Percentiles rank a stretch among this genome's conserved stretches.
Conservation (phyloP, 2,113 vertebrate species). For the Triplophysa tibetana region DNA sequence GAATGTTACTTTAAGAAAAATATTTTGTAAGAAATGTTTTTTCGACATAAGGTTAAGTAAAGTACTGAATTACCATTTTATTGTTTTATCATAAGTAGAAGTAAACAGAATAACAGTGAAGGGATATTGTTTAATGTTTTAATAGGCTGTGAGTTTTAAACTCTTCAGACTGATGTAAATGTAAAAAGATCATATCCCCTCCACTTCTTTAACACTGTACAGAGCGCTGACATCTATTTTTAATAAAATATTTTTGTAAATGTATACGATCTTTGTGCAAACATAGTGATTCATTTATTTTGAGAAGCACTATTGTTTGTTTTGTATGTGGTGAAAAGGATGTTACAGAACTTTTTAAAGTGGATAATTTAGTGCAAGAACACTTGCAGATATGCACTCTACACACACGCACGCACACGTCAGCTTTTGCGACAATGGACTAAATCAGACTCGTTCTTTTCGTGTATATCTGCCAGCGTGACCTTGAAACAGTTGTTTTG, state of each 20-base stretch:
- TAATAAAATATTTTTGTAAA: constrained; percentile 54
- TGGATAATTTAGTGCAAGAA: no score
- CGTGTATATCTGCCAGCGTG: neutral
- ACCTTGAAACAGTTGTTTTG: neutral
- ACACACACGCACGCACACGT: neutral
- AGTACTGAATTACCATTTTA: constrained; percentile 4
- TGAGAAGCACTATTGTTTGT: neutral
- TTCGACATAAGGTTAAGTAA: no score
- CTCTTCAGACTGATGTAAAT: constrained; percentile 32
- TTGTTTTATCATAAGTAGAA: neutral
- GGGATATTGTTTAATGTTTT: constrained; percentile 16
- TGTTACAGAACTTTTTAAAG: neutral
- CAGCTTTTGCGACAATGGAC: neutral
- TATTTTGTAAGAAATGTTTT: no score
- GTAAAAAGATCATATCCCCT: constrained; percentile 17
- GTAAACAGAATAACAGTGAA: neutral
- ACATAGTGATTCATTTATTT: neutral
- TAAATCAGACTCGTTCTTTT: neutral
- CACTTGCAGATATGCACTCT: no score
- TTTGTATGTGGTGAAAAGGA: neutral
- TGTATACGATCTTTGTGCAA: constrained; percentile 12
- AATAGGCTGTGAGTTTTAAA: neutral
- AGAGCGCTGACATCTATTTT: constrained; percentile 47
- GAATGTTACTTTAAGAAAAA: no score
- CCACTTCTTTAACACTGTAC: constrained; percentile 41